Conservation (phyloP, 1,140 invertebrate species). For the Zaprionus ornatus region DNA sequence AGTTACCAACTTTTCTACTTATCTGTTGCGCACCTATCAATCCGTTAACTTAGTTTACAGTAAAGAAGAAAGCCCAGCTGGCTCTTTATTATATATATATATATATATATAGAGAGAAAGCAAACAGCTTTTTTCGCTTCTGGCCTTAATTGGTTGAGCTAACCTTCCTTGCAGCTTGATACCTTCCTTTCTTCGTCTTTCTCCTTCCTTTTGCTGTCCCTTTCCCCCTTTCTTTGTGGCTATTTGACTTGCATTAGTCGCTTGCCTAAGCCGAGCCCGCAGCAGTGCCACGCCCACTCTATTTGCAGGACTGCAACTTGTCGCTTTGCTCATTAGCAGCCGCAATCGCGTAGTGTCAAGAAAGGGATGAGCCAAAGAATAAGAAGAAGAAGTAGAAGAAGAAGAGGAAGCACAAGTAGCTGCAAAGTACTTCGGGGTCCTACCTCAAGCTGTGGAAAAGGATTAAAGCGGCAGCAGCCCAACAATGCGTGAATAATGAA, state of each 20-base stretch:
- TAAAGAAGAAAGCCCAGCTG: not conserved
- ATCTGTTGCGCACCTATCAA: not conserved
- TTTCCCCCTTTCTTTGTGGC: not conserved
- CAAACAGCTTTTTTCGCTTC: not conserved
- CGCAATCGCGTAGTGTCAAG: conserved; percentile 20
- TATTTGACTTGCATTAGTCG: conserved; percentile 1
- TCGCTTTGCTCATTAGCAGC: conserved; percentile 56
- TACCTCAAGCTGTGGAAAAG: conserved; percentile 32
- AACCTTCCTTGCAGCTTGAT: not conserved
- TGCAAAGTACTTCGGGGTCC: conserved; percentile 4
- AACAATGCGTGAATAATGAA: conserved; percentile 60
- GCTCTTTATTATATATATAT: not conserved
- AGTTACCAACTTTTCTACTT: not conserved
- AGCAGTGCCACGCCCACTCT: not conserved
- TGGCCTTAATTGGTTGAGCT: not conserved
- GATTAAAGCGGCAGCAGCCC: conserved; percentile 9
- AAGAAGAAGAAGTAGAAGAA: not conserved
- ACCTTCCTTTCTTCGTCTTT: not conserved
- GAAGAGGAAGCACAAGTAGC: not conserved
- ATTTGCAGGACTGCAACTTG: not conserved
- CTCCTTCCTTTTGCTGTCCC: not conserved
- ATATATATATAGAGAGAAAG: not conserved
- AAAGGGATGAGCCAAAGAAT: not conserved
- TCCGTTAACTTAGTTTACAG: not conserved
- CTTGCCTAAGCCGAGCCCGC: not conserved